A percentile compares a stretch with the other conserved stretches of the same genome.
phyloP scores from a whole-genome alignment of 1,140 invertebrate species.

The Rhynchophorus ferrugineus region DNA sequence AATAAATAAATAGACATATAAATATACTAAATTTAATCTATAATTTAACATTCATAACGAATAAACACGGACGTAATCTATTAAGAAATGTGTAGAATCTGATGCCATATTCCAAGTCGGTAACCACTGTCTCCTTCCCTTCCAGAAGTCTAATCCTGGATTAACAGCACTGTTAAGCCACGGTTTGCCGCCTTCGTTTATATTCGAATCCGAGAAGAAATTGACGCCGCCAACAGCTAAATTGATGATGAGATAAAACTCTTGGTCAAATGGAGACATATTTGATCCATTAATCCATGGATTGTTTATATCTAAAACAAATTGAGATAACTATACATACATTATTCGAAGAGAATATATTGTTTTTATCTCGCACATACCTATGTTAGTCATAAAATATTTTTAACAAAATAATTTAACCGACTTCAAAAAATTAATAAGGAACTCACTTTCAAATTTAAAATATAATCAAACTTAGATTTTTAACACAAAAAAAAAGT shows the following conservation, averaged over 20 bases:
- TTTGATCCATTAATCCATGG: slow-evolving; percentile 39
- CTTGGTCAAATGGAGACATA: slow-evolving; percentile 50
- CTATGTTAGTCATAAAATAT: too few species aligned
- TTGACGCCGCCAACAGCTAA: slow-evolving; percentile 32
- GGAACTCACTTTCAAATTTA: too few species aligned
- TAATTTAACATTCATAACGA: slow-evolving; percentile 40
- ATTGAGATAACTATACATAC: too few species aligned
- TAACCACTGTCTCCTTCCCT: slow-evolving; percentile 42
- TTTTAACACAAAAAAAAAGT: too few species aligned
- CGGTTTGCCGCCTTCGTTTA: slow-evolving; percentile 40
- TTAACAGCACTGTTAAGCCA: slow-evolving; percentile 40
- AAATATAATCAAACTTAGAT: too few species aligned
- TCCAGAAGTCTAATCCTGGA: slow-evolving; percentile 44
- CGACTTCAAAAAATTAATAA: too few species aligned
- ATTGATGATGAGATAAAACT: slow-evolving; percentile 62
- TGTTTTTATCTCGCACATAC: too few species aligned
- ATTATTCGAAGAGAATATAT: too few species aligned
- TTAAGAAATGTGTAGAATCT: slow-evolving; percentile 44
- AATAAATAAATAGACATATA: too few species aligned
- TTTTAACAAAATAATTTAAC: too few species aligned
- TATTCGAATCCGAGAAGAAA: slow-evolving; percentile 43
- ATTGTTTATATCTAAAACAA: slow-evolving; percentile 22
- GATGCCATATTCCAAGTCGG: slow-evolving; percentile 43
- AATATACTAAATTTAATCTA: too few species aligned
- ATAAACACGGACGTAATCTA: slow-evolving; percentile 54